Conservation (phyloP, 2,113 vertebrate genomes). For the Ranitomeya imitator region DNA sequence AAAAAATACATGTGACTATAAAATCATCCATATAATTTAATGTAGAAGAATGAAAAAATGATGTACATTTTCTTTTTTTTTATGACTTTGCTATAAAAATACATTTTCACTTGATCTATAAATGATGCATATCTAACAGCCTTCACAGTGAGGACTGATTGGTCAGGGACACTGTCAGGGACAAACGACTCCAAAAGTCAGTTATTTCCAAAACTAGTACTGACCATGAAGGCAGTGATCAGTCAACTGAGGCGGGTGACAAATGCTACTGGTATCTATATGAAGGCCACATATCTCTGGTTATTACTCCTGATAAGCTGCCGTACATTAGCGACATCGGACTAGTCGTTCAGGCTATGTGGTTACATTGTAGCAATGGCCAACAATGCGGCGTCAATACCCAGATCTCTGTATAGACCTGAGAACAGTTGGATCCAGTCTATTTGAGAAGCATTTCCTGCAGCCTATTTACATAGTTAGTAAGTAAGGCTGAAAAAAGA, state of each 20-base stretch:
- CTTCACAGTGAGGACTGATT: not conserved
- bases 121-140: not conserved
- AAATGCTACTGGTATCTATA: not conserved
- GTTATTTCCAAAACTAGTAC: not conserved
- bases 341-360: not conserved
- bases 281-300: not conserved
- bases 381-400: not conserved
- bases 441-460: too few relatives aligned
- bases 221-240: not conserved
- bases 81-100: not conserved
- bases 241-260: not conserved
- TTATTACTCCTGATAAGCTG: not conserved
- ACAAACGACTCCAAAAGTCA: not conserved
- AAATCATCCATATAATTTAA: not conserved
- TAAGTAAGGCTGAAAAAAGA: too few relatives aligned
- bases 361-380: not conserved
- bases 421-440: not conserved
- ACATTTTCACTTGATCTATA: not conserved
- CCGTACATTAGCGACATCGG: not conserved
- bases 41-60: not conserved
- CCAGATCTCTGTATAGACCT: not conserved
- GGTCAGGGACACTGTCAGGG: conserved; percentile 5
- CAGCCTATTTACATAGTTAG: too few relatives aligned
- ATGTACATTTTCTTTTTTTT: not conserved
- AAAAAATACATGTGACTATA: not conserved